Conservation (phyloP, 2,888 invertebrate genomes). For the Agelastica alni region DNA sequence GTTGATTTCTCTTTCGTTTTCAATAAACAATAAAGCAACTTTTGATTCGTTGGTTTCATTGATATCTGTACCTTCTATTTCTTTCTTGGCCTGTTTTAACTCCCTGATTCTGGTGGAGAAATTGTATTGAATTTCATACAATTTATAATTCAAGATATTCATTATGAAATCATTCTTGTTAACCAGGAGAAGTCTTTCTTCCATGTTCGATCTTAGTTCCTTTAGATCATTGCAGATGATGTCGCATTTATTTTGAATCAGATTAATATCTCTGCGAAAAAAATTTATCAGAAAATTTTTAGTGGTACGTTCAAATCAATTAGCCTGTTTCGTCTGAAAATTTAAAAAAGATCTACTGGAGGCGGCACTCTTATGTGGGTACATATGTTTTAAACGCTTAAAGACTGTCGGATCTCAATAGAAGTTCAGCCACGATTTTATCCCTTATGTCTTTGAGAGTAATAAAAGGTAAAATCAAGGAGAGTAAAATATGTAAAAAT, state of each 20-base stretch:
- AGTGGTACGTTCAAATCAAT: too few species aligned
- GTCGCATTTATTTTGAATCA: conserved; percentile 38
- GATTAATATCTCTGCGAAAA: conserved; percentile 22
- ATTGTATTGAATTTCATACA: conserved; percentile 43
- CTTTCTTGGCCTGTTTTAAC: conserved; percentile 38
- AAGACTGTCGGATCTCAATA: too few species aligned
- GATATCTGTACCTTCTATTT: conserved; percentile 26
- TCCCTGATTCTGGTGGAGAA: conserved; percentile 42
- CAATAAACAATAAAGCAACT: conserved; percentile 36
- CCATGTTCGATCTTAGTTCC: conserved; percentile 31
- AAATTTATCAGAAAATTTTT: too few species aligned
- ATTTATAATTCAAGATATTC: conserved; percentile 46
- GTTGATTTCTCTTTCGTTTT: conserved; percentile 43
- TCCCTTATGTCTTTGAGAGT: too few species aligned
- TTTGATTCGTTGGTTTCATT: conserved; percentile 32
- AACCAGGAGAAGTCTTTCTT: conserved; percentile 35
- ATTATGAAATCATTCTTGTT: conserved; percentile 46
- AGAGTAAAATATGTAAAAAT: too few species aligned
- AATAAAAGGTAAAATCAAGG: too few species aligned
- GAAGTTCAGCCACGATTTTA: too few species aligned
- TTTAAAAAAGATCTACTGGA: too few species aligned
- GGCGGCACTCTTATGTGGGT: too few species aligned
- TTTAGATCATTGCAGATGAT: conserved; percentile 34
- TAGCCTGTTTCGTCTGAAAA: too few species aligned
- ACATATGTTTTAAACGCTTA: too few species aligned